Conservation (phyloP, 2,797 vertebrate genomes). For the Tachyglossus aculeatus region DNA sequence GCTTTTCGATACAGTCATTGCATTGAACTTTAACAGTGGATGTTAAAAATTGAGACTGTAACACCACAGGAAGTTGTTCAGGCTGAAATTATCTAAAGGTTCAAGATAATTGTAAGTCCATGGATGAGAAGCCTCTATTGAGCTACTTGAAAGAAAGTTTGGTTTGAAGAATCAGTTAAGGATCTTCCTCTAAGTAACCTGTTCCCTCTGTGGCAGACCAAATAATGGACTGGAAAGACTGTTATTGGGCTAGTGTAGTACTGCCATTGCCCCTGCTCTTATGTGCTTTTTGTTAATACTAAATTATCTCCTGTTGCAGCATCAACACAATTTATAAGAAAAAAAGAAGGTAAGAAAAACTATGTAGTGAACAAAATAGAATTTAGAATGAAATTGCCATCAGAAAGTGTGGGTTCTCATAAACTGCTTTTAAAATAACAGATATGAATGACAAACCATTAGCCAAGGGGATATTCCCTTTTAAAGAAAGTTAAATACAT, state of each 20-base stretch:
- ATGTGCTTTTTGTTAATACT: not conserved
- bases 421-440: too few species aligned
- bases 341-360: not conserved
- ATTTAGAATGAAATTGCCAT: not conserved
- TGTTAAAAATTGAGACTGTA: too few species aligned
- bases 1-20: too few species aligned
- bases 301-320: not conserved
- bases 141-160: too few species aligned
- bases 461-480: not conserved
- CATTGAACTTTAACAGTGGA: too few species aligned
- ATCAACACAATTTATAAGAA: not conserved
- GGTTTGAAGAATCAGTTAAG: too few species aligned
- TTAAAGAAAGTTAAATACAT: not conserved
- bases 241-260: not conserved
- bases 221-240: not conserved
- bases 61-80: too few species aligned
- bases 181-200: too few species aligned
- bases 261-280: not conserved
- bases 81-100: too few species aligned
- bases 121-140: too few species aligned
- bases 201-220: not conserved
- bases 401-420: too few species aligned
- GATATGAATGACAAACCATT: not conserved
- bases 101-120: too few species aligned
- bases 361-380: not conserved